Conservation (phyloP, 2,888 invertebrate genomes). For the Drosophila quasianomalipes region DNA sequence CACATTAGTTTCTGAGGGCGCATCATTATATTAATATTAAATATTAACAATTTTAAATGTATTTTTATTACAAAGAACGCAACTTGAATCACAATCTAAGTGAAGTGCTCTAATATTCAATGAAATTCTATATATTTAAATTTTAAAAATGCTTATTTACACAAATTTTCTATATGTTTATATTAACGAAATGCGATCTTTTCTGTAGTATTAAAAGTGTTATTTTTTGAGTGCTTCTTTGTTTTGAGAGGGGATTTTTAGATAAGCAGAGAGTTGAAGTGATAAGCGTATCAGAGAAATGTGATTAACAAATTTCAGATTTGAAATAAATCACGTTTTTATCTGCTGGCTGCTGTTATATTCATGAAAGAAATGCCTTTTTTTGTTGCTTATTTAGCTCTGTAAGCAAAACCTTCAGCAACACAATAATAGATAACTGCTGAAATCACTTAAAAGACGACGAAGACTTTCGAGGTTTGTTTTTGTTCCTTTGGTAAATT, state of each 20-base stretch:
- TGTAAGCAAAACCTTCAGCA: constrained; percentile 35
- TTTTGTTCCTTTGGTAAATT: constrained; percentile 33
- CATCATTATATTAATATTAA: background rate
- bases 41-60: background rate
- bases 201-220: background rate
- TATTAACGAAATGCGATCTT: background rate
- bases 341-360: constrained; percentile 7
- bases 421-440: constrained; percentile 32
- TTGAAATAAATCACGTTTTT: constrained; percentile 36
- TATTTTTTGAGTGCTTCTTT: background rate
- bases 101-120: background rate
- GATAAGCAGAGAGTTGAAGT: constrained; percentile 33
- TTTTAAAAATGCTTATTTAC: background rate
- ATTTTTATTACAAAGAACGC: background rate
- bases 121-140: background rate
- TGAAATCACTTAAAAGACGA: constrained; percentile 14
- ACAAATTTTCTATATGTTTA: background rate
- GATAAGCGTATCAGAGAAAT: constrained; percentile 47
- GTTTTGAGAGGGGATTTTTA: background rate
- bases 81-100: background rate
- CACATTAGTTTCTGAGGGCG: background rate
- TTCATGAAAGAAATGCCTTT: background rate
- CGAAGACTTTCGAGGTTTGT: constrained; percentile 27
- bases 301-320: constrained; percentile 43
- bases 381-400: background rate